Base-by-base conservation (phyloP, 2,113 vertebrate species). In the Oxygymnocypris stewartii region DNA sequence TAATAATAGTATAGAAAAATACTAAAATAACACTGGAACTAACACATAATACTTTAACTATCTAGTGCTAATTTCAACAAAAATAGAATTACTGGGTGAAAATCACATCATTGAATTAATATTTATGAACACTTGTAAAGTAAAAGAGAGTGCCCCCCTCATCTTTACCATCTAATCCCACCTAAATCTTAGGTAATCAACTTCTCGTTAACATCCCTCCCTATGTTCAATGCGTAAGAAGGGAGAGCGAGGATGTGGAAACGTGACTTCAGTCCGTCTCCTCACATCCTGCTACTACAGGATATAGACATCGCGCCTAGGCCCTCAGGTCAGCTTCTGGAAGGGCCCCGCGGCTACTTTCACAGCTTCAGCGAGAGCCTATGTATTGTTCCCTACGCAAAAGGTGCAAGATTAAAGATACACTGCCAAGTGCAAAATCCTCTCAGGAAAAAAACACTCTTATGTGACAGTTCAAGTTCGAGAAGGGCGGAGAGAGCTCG, bases 391-490 rank as follows among this genome's bases (percentile, higher is more conserved):
- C 88, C 90, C 37, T 3, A 69, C 16, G 80, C 42, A 40, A 92
- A 85, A 91, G 89, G 86, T 88, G 92, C 92, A 89, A 91, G 37
- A 86, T 86, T 88, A 88, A 82, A 92, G 91, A 92, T 89, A 87
- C 88, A 80, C 82, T 49, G 87, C 85, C 78, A 87, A 91, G 90
- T 86, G 87, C 85, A 90, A 91, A 93, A 89, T 89, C 89, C 92
- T 90, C 93, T 92, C 94, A 94, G 94, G 94, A 94, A 95, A 94
- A 93, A 92, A 94, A 93, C 92, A 94, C 91, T 94, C 90, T 90
- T 63, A 76, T 88, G 83, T 90, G 76, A 81, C 77, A 85, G 81
- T 79, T 47, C 49, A 87, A 84, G 40, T 71, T 28, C 35, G 86
- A 88, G 87, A 75, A 86, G 84, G 92, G 92, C 91, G 90, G 88